Base-by-base conservation (phyloP, 2,888 invertebrate species). In the Amblyjoppa fuscipennis region DNA sequence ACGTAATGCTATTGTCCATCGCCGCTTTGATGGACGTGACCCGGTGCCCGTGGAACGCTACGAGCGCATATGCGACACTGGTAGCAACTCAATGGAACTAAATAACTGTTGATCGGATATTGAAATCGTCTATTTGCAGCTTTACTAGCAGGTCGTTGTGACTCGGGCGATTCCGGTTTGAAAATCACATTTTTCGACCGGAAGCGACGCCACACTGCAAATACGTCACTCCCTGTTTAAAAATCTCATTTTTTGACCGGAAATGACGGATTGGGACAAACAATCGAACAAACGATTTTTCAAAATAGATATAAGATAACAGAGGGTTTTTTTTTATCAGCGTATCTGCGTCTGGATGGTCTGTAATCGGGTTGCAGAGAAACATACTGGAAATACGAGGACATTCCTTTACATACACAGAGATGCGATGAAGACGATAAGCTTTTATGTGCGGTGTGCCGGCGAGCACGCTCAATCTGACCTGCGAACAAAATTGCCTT, bases 21-120 rank as follows among this genome's bases (percentile, higher is more conserved):
- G n/a, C 69, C n/a, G 53, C 34, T 49, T 56, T 74, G 79, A 81
- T 73, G 53, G 80, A 85, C 83, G 73, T 83, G 83, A 83, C 83
- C 85, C 73, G 75, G 71, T 77, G 74, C 13, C 61, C n/a, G 71
- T 16, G 31, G n/a, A 25, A 51, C 20, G 31, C 11, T 64, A n/a
- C 2, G 11, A 25, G 20, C 53, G 2, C 16, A 34, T 31, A 31
- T 16, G n/a, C 13, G 16, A 16, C n/a, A n/a, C 16, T 16, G 64
- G 64, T 75, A 41, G 51, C 64, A 13, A 70, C 53, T 80, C 75
- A 64, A 75, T 75, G 64, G 49, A 64, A 69, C 51, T 45, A n/a
- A 51, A 41, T 53, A 51, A 61, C 64, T 53, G 76, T 51, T 64
- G 31, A 82, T 81, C 75, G 70, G 38, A 25, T 7, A 71, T 66